Evolutionary conservation across 2,113 vertebrate species (phyloP).

Genomic region (Engraulis encrasicolus): DNA sequence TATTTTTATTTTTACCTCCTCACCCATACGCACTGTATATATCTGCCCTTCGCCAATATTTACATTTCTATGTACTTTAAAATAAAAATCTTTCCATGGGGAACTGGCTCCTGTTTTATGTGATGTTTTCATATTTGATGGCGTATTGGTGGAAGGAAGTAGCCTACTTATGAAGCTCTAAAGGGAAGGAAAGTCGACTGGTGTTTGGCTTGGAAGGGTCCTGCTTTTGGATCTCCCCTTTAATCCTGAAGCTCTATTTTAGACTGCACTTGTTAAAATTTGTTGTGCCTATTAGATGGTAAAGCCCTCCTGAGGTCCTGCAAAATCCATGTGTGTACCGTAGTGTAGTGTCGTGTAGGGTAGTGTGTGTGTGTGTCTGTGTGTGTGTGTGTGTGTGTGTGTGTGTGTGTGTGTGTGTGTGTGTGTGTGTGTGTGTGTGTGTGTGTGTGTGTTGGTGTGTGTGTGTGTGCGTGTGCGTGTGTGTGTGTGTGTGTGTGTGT

Average conservation of each 20-base stretch:
- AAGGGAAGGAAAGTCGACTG: background rate
- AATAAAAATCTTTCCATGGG: background rate
- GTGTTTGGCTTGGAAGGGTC: background rate
- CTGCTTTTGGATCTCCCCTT: no score
- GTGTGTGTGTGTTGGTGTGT: no score
- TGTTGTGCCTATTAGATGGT: no score
- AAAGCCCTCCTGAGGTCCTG: constrained; percentile 40
- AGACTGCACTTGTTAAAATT: no score
- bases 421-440: background rate
- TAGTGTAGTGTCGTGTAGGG: no score
- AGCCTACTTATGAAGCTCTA: background rate
- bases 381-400: background rate
- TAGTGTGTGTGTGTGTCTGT: no score
- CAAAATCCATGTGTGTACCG: constrained; percentile 42
- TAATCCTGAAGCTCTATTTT: no score
- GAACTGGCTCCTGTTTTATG: background rate
- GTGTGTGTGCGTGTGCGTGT: constrained; percentile 1
- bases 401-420: background rate
- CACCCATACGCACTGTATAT: background rate
- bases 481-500: background rate
- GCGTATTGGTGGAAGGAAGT: background rate
- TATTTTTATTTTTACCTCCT: background rate
- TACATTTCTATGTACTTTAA: background rate
- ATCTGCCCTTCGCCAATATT: background rate
- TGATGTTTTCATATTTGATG: background rate